Conservation (phyloP, 2,888 invertebrate species). For the Chaetoderma sp. region DNA sequence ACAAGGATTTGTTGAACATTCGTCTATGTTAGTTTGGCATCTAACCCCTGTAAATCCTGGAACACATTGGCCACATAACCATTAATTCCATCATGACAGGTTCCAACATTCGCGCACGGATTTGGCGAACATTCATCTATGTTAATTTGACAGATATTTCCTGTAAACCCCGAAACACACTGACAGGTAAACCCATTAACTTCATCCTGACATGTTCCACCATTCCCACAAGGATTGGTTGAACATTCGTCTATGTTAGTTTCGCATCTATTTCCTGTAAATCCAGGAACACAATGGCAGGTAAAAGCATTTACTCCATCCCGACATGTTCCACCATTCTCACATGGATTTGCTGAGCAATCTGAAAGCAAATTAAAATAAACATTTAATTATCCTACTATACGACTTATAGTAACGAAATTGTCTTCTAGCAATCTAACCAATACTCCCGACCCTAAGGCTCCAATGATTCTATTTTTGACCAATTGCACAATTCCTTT, state of each 20-base stretch:
- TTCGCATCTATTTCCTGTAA: constrained; percentile 77
- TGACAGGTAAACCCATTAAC: constrained; percentile 77
- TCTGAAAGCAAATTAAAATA: no score
- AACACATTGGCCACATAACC: constrained; percentile 42
- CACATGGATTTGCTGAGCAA: constrained; percentile 70
- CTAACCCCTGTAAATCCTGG: constrained; percentile 82
- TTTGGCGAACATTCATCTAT: constrained; percentile 46
- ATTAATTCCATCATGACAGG: constrained; percentile 22
- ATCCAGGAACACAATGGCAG: constrained; percentile 52
- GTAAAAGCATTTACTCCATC: constrained; percentile 22
- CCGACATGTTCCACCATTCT: constrained; percentile 65
- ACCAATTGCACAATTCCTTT: no score
- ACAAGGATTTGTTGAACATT: constrained; percentile 67
- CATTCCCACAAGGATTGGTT: constrained; percentile 72
- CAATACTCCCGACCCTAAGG: no score
- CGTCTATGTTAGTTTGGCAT: constrained; percentile 74
- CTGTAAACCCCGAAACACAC: constrained; percentile 75
- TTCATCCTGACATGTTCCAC: constrained; percentile 34
- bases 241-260: constrained; percentile 62
- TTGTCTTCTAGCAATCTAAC: no score
- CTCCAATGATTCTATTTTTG: no score
- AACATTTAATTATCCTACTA: no score
- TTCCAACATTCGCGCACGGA: constrained; percentile 36
- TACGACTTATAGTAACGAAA: no score
- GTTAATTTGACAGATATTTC: constrained; percentile 38